Conservation (phyloP, 2,888 invertebrate genomes). For the Calameuta pallipes region DNA sequence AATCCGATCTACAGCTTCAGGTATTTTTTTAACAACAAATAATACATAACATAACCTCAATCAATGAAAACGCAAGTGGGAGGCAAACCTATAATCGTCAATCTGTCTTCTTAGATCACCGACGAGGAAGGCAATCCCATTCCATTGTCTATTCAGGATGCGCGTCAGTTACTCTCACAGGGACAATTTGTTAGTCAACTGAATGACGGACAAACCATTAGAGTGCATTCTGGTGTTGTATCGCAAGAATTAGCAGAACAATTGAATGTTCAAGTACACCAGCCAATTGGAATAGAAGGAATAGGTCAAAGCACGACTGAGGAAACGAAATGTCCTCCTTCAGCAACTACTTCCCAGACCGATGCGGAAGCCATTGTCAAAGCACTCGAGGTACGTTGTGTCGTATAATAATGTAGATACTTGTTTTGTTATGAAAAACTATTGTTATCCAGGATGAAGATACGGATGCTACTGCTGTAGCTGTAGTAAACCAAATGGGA, state of each 20-base stretch:
- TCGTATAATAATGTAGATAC: not conserved
- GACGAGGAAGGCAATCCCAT: slow-evolving; percentile 78
- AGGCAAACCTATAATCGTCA: not conserved
- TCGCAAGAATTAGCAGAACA: slow-evolving; percentile 64
- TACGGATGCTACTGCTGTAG: slow-evolving; percentile 50
- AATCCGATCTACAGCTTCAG: slow-evolving; percentile 58
- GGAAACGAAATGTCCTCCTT: slow-evolving; percentile 28
- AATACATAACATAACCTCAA: not conserved
- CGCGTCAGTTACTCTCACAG: slow-evolving; percentile 73
- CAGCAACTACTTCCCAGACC: slow-evolving; percentile 36
- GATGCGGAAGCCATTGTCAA: slow-evolving; percentile 53
- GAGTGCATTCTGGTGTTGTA: slow-evolving; percentile 48
- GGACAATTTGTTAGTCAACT: slow-evolving; percentile 63
- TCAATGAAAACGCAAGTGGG: not conserved
- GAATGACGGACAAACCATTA: slow-evolving; percentile 57
- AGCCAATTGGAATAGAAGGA: slow-evolving; percentile 53
- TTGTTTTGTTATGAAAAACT: not conserved
- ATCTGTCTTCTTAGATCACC: slow-evolving; percentile 68
- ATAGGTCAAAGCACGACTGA: slow-evolving; percentile 40
- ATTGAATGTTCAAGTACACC: slow-evolving; percentile 65
- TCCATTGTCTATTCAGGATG: slow-evolving; percentile 77
- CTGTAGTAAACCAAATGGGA: slow-evolving; percentile 53
- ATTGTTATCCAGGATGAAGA: slow-evolving; percentile 46
- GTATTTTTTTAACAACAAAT: slow-evolving; percentile 28
- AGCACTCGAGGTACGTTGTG: slow-evolving; percentile 47